Evolutionary conservation across 1,140 invertebrate species (phyloP).

Genomic region (Tribolium castaneum): DNA sequence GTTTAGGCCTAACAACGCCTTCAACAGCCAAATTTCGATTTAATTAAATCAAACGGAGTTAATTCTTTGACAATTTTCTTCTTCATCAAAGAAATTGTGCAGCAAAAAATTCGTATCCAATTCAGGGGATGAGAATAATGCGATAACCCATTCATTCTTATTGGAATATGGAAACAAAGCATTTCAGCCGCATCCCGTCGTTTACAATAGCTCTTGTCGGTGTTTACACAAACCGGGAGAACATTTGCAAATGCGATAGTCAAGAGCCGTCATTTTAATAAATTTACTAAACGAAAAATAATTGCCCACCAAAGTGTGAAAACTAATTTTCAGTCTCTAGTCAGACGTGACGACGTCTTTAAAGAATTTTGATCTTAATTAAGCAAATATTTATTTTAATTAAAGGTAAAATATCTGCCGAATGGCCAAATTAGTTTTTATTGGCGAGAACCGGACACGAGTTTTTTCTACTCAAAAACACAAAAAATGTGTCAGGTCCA

Average conservation of each 20-base stretch:
- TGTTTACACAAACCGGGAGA: conserved; percentile 24
- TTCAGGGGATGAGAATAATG: neutral
- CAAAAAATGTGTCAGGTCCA: conserved; percentile 11
- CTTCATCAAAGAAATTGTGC: neutral
- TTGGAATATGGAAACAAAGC: conserved; percentile 41
- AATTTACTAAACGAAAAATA: conserved; percentile 3
- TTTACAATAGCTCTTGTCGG: conserved; percentile 36
- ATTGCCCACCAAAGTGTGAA: conserved; percentile 15
- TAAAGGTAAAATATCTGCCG: conserved; percentile 4
- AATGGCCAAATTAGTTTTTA: conserved; percentile 22
- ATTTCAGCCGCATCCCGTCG: conserved; percentile 12
- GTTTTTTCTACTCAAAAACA: neutral
- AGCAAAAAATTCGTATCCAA: neutral
- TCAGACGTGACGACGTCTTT: conserved; percentile 7
- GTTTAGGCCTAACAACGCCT: neutral
- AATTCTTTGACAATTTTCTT: neutral
- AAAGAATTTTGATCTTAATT: conserved; percentile 34
- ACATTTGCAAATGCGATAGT: conserved; percentile 17
- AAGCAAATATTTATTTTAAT: conserved; percentile 33
- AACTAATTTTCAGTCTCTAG: neutral
- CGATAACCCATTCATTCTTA: conserved; percentile 13
- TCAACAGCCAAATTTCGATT: neutral
- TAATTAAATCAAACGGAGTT: conserved; percentile 18
- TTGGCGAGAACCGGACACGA: conserved; percentile 15
- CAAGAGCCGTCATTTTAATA: conserved; percentile 14